Evolutionary conservation across 1,140 invertebrate species (phyloP), one percentile per base, ranked within the genome.

Genomic region (Cataglyphis hispanica): DNA sequence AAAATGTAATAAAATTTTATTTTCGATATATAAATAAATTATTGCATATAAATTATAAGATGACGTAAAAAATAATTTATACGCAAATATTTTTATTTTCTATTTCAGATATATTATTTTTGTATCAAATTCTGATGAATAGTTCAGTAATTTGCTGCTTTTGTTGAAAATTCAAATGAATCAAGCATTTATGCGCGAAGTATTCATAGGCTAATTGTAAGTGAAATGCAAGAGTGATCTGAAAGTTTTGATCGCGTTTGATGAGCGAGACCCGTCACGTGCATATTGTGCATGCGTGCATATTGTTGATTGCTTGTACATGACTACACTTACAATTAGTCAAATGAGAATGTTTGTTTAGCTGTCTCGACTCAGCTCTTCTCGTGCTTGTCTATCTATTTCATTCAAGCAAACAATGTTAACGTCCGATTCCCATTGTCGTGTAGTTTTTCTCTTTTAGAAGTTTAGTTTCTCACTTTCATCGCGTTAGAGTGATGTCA

Each of bases 341-440:
- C 60, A 88, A 92, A 87, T 84, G 89, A 91, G 91, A 89, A 90
- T 92, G 91, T 92, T 92, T 92, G 90, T 85, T 91, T 91, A 92
- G 91, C 86, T 83, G 91, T 90, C 90, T 58, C 75, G 34, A 58
- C 85, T 74, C 84, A 80, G 50, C 64, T 86, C 84, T 89, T 90
- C 86, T 90, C 86, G 86, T 91, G 84, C 83, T 53, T 78, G 58
- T 90, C 86, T 89, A 88, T 86, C 87, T 80, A 46, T 43, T 86
- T 88, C 87, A 85, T 86, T 84, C 86, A 91, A 92, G 86, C 89
- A 92, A 92, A 92, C 90, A 92, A 80, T 69, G 86, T 92, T 92
- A 91, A 90, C 86, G 86, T 86, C 84, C 84, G 86, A 91, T 90
- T 84, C 72, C 40, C 27, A 27, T 16, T 34, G 46, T 8, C 37